phyloP scores from a whole-genome alignment of 2,888 invertebrate species.

The Caenorhabditis doughertyi region DNA sequence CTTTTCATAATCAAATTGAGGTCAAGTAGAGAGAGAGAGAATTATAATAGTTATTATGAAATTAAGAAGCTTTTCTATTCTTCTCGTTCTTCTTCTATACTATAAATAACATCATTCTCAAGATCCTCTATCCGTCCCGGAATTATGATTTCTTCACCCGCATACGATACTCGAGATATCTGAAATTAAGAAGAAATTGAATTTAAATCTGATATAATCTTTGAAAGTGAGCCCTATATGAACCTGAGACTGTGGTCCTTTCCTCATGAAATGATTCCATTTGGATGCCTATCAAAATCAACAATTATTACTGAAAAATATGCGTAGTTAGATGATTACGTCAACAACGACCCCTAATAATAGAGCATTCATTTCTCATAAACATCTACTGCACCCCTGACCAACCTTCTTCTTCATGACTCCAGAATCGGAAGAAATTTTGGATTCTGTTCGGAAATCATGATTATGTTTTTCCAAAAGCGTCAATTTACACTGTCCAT shows the following conservation, averaged over 20 bases:
- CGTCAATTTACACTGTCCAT: constrained; percentile 54
- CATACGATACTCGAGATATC: constrained; percentile 59
- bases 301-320: not conserved
- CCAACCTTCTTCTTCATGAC: constrained; percentile 49
- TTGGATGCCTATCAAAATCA: not conserved
- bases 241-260: not conserved
- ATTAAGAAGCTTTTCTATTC: not conserved
- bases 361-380: constrained; percentile 9
- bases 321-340: too few relatives aligned
- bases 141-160: constrained; percentile 58
- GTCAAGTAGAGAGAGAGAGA: not conserved
- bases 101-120: constrained; percentile 67
- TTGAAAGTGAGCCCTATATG: not conserved
- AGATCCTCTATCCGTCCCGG: constrained; percentile 65
- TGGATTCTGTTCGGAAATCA: constrained; percentile 48
- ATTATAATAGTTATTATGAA: not conserved
- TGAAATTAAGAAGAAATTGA: constrained; percentile 16
- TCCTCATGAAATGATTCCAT: not conserved
- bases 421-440: constrained; percentile 26
- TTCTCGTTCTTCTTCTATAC: constrained; percentile 61
- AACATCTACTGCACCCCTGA: not conserved
- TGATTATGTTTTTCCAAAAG: constrained; percentile 63
- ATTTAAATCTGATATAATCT: not conserved
- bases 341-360: too few relatives aligned
- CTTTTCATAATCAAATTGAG: not conserved